Evolutionary conservation across 2,797 vertebrate genomes (phyloP).

Genomic region (Chaetophractus vellerosus): DNA sequence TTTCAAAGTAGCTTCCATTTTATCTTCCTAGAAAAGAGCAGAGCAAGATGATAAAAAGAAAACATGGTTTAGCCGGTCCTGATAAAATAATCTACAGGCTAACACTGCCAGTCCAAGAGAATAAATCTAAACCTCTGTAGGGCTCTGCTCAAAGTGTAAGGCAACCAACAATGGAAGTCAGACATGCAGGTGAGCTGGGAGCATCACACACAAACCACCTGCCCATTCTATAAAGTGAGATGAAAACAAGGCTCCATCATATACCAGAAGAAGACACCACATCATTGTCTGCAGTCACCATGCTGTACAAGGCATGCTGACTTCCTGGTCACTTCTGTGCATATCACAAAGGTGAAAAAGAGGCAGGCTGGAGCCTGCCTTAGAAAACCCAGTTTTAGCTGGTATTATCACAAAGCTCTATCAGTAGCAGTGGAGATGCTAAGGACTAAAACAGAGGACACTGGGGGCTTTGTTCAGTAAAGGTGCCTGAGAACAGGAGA

Average conservation of each 20-base stretch:
- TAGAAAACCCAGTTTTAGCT: conserved; percentile 18
- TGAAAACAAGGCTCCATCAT: conserved; percentile 1
- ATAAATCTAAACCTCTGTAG: background rate
- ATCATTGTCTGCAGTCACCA: conserved; percentile 17
- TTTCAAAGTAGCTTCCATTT: conserved; percentile 57
- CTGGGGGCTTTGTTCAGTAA: conserved; percentile 13
- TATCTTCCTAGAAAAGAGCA: conserved; percentile 30
- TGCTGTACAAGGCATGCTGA: background rate
- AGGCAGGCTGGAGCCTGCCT: background rate
- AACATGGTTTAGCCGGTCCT: conserved; percentile 21
- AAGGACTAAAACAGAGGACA: conserved; percentile 57
- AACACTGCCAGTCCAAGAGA: conserved; percentile 23
- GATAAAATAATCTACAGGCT: conserved; percentile 54
- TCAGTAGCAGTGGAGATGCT: conserved; percentile 35
- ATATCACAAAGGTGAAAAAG: background rate
- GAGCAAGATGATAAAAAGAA: conserved; percentile 53
- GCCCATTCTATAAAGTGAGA: background rate
- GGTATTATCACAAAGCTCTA: conserved; percentile 38
- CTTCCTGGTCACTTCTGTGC: conserved; percentile 36
- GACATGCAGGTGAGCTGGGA: background rate
- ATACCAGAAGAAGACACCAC: background rate
- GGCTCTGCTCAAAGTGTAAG: background rate
- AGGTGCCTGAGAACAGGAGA: conserved; percentile 40
- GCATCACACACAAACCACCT: background rate
- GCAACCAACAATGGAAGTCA: background rate